Evolutionary conservation across 2,888 invertebrate genomes (phyloP).

Genomic region (Lingula anatina): DNA sequence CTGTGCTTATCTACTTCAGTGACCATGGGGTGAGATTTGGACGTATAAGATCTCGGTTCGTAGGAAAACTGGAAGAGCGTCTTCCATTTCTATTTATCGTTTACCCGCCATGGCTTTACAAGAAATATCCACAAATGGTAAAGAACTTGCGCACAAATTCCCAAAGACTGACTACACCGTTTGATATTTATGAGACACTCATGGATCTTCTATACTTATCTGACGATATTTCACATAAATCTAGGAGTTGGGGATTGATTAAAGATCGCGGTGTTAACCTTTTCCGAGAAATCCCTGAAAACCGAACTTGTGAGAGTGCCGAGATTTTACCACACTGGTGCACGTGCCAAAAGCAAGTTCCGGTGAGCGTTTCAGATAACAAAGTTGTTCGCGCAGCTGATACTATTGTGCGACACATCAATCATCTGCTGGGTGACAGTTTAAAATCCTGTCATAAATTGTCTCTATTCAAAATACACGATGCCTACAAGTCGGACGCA

Average conservation of each 20-base stretch:
- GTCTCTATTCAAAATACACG: constrained; percentile 60
- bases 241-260: constrained; percentile 31
- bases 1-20: constrained; percentile 59
- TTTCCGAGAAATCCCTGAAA: constrained; percentile 67
- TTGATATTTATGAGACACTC: constrained; percentile 77
- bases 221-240: constrained; percentile 6
- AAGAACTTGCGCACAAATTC: constrained; percentile 65
- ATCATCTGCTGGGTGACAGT: constrained; percentile 57
- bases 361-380: constrained; percentile 57
- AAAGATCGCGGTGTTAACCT: constrained; percentile 58
- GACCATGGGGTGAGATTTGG: constrained; percentile 91
- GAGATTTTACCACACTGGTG: constrained; percentile 82
- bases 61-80: constrained; percentile 74
- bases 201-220: constrained; percentile 58
- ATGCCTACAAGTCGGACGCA: constrained; percentile 59
- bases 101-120: constrained; percentile 68
- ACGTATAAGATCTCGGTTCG: constrained; percentile 73
- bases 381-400: constrained; percentile 59
- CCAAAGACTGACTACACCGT: constrained; percentile 70
- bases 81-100: constrained; percentile 73
- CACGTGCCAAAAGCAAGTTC: constrained; percentile 69
- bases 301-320: constrained; percentile 72
- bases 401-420: constrained; percentile 64
- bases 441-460: constrained; percentile 51
- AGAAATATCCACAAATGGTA: constrained; percentile 61